Percentiles rank a stretch among this genome's conserved stretches.
Conservation (phyloP, 2,888 invertebrate species). For the Vandiemenella viatica region DNA sequence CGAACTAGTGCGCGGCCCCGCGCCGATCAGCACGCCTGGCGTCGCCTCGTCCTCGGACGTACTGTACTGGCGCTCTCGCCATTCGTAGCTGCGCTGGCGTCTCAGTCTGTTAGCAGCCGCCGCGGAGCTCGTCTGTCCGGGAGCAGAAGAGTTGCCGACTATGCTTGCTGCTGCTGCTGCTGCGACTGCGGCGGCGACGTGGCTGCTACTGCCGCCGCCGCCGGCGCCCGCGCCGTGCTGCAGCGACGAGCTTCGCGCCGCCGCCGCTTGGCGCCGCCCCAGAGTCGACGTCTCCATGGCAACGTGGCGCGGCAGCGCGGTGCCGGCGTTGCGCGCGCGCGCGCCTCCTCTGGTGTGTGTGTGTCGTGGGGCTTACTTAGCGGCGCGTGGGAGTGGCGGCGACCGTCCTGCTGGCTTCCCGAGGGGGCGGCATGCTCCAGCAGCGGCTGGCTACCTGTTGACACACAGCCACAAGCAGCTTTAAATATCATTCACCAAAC, state of each 20-base stretch:
- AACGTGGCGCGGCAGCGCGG: slow-evolving; percentile 1
- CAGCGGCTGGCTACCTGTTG: neutral
- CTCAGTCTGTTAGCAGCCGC: no score
- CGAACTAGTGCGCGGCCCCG: neutral
- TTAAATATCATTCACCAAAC: no score
- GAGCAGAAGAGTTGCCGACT: no score
- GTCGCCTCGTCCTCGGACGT: slow-evolving; percentile 17
- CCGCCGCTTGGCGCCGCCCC: slow-evolving; percentile 11
- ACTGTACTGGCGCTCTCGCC: slow-evolving; percentile 17
- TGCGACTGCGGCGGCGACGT: neutral
- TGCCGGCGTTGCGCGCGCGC: slow-evolving; percentile 2
- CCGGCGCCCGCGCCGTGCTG: neutral
- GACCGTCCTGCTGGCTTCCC: neutral
- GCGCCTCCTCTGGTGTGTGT: no score
- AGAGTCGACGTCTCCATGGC: slow-evolving; percentile 9
- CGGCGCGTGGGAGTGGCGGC: neutral
- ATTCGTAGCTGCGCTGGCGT: slow-evolving; percentile 17
- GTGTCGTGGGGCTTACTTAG: no score
- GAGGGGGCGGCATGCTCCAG: neutral
- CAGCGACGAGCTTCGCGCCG: neutral
- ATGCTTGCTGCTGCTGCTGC: neutral
- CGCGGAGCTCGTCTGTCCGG: no score
- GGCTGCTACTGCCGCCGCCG: slow-evolving; percentile 2
- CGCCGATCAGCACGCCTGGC: slow-evolving; percentile 3
- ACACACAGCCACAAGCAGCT: neutral